Evolutionary conservation across 1,140 invertebrate species (phyloP), one percentile per base, ranked within the genome.

Genomic region (Heterodera carotae): DNA sequence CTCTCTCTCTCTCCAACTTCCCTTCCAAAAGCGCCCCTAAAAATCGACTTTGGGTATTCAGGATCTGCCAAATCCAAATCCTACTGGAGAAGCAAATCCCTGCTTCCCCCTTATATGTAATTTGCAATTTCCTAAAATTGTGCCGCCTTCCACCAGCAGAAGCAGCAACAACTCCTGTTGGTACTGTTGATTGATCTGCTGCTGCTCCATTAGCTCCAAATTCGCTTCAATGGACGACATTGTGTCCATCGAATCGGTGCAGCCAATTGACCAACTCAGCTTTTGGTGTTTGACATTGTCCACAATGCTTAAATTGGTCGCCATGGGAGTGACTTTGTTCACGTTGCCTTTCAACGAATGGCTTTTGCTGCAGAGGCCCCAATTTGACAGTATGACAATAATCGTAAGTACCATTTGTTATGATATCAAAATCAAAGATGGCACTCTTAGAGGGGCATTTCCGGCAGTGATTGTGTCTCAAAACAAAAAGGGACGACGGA

Each of bases 231-330:
- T 74, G 71, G 56, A 74, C n/a, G 71, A 74, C 25, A 74, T 74
- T 74, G 27, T 64, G 25, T 74, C 71, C n/a, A 74, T 74, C 8
- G 71, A 74, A 64, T 74, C 71, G 10, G 71, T 74, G 27, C 56
- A 74, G n/a, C 71, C 71, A 12, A 43, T 74, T 56, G 71, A 74
- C 34, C 71, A 74, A 33, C 59, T 74, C 43, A 74, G 72, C n/a
- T 74, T 74, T 10, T 74, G 72, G 72, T 74, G 48, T 48, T 39
- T 69, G 56, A 78, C 53, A 39, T 59, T 78, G 25, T 78, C 53
- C 39, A 79, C 62, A 64, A 75, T 69, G 62, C 76, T 78, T 48
- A 76, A 74, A 62, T 34, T 74, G 56, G 72, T 74, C 7, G 72
- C 72, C 59, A 64, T 74, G 72, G 72, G 72, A 34, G 72, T 74